Base-by-base conservation (phyloP, 1,140 invertebrate genomes). In the Steinernema khuongi region DNA sequence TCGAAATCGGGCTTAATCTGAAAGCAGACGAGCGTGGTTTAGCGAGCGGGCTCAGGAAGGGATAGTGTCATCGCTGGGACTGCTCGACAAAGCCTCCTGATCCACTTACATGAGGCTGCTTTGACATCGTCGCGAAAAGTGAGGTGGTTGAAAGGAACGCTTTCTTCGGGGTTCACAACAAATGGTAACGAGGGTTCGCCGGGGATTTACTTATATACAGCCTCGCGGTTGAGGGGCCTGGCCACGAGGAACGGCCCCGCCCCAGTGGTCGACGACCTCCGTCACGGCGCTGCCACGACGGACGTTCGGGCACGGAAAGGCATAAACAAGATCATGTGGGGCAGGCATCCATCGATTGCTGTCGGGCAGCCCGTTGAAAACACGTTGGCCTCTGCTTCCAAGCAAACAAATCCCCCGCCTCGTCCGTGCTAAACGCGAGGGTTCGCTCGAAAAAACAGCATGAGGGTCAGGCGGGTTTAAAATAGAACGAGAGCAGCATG, bases 271-370 rank as follows among this genome's bases (percentile, higher is more conserved):
- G 50, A 60, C 50, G 50, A 60, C 50, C 50, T 60, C 50, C 26
- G 14, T 11, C 50, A 41, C 50, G 7, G 14, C 50, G 50, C 50
- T 60, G 50, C 50, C 50, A 22, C 50, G 14, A 22, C 4, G 19
- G 2, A 22, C 50, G 7, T 60, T 7, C 19, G 50, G 50, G 11
- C 50, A 60, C 11, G 50, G 19, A 11, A 60, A 11, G 50, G 50
- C 4, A 60, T 60, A 60, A 60, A 60, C 50, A 60, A 60, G 50
- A 60, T 60, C 50, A 60, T 60, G 50, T 60, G 50, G 22, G 50
- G 50, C 50, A 22, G 4, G 11, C 50, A 60, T 26, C 22, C 26
- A 60, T 60, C 50, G 50, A 60, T 60, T 22, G 50, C 50, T 22
- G 19, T 7, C 50, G 26, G 50, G 7, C 50, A 60, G 11, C 50